Percentiles rank a stretch among this genome's conserved stretches.
Conservation (phyloP, 2,888 invertebrate species). For the Pseudolycoriella hygida region DNA sequence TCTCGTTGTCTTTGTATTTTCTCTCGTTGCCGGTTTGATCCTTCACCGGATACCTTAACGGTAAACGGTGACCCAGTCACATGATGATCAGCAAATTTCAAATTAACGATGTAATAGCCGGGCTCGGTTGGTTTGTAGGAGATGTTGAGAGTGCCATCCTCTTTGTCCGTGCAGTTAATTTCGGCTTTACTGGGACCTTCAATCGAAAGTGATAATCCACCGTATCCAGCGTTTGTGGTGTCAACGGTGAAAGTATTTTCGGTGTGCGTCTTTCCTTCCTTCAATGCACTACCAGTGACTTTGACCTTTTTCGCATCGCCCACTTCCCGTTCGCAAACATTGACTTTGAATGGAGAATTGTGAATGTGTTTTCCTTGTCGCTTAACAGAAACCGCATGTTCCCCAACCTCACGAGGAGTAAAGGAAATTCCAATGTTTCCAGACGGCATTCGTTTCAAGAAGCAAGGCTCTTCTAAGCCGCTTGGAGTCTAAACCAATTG, state of each 20-base stretch:
- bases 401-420: constrained; percentile 88
- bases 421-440: constrained; percentile 97
- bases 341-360: constrained; percentile 94
- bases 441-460: constrained; percentile 84
- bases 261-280: constrained; percentile 81
- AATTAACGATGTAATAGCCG: constrained; percentile 91
- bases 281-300: constrained; percentile 66
- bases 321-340: constrained; percentile 80
- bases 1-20: constrained; percentile 86
- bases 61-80: constrained; percentile 87
- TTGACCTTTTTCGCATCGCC: constrained; percentile 94
- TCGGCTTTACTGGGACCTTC: constrained; percentile 92
- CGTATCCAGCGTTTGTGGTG: constrained; percentile 92
- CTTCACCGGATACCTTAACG: constrained; percentile 85
- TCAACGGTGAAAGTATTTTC: constrained; percentile 90
- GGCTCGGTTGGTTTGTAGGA: constrained; percentile 95
- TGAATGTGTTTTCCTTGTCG: constrained; percentile 87
- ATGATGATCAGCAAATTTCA: constrained; percentile 96
- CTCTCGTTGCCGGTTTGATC: constrained; percentile 83
- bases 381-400: constrained; percentile 90
- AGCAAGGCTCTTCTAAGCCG: constrained; percentile 92
- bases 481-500: constrained; percentile 50
- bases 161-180: constrained; percentile 91
- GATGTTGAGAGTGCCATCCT: constrained; percentile 86
- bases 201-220: constrained; percentile 89